Evolutionary conservation across 2,797 vertebrate genomes (phyloP).

Genomic region (Carcharodon carcharias): DNA sequence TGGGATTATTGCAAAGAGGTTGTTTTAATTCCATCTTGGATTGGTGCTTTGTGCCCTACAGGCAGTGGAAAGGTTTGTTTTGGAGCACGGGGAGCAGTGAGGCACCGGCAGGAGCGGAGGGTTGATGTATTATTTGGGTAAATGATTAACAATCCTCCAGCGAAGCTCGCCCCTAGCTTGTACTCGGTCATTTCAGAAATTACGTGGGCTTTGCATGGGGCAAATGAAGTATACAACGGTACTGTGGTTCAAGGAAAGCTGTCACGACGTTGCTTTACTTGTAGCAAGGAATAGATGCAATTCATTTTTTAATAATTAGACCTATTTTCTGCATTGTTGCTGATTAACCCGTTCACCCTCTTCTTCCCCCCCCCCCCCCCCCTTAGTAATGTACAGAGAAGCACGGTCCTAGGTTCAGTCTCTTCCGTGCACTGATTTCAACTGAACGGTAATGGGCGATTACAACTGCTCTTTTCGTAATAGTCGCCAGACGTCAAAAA

Average conservation of each 20-base stretch:
- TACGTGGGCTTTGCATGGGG: neutral
- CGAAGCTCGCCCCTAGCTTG: neutral
- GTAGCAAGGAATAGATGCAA: neutral
- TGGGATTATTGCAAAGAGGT: neutral
- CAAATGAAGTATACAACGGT: neutral
- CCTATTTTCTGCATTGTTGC: neutral
- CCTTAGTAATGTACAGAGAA: neutral
- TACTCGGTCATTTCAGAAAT: neutral
- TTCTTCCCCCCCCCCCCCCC: neutral
- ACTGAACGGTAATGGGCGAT: neutral
- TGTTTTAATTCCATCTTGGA: neutral
- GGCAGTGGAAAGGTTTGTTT: neutral
- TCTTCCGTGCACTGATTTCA: neutral
- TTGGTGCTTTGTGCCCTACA: neutral
- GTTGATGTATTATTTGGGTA: neutral
- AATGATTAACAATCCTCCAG: conserved; percentile 15
- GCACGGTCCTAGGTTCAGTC: too few species aligned
- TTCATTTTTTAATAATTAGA: neutral
- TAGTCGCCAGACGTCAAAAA: neutral
- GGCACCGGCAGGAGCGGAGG: too few species aligned
- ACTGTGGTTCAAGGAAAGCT: neutral
- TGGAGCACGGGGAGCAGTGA: neutral
- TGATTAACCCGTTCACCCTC: neutral
- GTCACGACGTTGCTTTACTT: neutral
- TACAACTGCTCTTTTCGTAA: neutral